Percentiles rank a stretch among this genome's conserved stretches.
Evolutionary conservation across 2,113 vertebrate genomes (phyloP).

Genomic region (zebrafish (Danio rerio)): GRCz12tu NC_133191.1:12477001-12477500

Average conservation of each 20-base stretch:
- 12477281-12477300: constrained; percentile 62
- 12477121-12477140: no score
- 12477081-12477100: no score
- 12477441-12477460: no score
- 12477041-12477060: no score
- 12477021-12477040: no score
- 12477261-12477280: constrained; percentile 63
- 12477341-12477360: neutral
- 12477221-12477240: constrained; percentile 6
- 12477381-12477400: neutral
- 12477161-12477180: neutral
- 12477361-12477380: neutral
- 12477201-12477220: constrained; percentile 8
- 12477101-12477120: no score
- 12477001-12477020: no score
- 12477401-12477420: neutral
- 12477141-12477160: neutral
- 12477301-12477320: constrained; percentile 57
- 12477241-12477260: constrained; percentile 56
- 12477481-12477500: no score
- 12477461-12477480: no score
- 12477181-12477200: neutral
- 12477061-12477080: no score
- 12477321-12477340: neutral
- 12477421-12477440: neutral